Percentiles rank a stretch among this genome's conserved stretches.
These are phyloP conservation scores for Microplitis mediator DNA, from an alignment of 1,140 invertebrate species.

Conservation along the genomic window DNA sequence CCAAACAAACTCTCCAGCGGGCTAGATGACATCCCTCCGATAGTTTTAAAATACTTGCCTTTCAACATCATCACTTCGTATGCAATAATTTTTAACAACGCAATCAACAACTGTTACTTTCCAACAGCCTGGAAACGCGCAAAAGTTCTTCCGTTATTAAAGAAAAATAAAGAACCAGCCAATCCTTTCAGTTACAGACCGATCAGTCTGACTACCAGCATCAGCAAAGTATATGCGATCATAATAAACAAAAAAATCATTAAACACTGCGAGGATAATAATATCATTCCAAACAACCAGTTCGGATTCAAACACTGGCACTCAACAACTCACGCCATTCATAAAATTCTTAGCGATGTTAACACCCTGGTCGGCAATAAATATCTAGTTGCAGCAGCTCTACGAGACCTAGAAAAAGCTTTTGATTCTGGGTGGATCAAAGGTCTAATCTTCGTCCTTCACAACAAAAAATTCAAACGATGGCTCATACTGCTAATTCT, in stretches of 20 bases:
- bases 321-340: background rate
- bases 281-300: background rate
- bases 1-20: conserved; percentile 29
- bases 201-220: conserved; percentile 32
- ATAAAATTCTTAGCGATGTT: background rate
- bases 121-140: conserved; percentile 34
- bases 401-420: conserved; percentile 10
- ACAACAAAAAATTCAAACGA: conserved; percentile 19
- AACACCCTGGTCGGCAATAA: background rate
- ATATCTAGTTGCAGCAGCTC: background rate
- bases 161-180: conserved; percentile 28
- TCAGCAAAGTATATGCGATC: conserved; percentile 39
- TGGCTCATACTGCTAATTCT: conserved; percentile 7
- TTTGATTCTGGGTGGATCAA: conserved; percentile 28
- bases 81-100: conserved; percentile 24
- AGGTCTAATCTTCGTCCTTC: conserved; percentile 33
- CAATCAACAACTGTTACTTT: conserved; percentile 27
- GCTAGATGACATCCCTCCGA: conserved; percentile 20
- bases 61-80: background rate
- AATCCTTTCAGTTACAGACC: conserved; percentile 30
- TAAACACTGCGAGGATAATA: background rate
- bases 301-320: background rate
- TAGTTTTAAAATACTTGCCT: conserved; percentile 25
- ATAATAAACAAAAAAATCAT: conserved; percentile 17
- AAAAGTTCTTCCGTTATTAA: conserved; percentile 32